phyloP scores from a whole-genome alignment of 2,888 invertebrate species.

The Hydrotaea cyrtoneurina region DNA sequence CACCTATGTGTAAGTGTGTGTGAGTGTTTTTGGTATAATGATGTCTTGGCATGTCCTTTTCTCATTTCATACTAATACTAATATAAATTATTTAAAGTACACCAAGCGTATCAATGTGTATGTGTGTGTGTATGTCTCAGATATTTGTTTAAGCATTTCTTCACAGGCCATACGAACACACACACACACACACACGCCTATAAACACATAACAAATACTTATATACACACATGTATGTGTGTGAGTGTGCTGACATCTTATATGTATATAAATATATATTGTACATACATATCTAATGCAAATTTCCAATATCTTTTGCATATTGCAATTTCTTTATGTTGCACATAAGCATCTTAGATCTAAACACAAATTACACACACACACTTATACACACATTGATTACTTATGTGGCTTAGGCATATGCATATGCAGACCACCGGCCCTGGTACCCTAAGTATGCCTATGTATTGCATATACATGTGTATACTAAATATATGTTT shows the following conservation, averaged over 20 bases:
- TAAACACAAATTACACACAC: neutral
- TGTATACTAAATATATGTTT: neutral
- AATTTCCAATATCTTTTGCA: conserved; percentile 47
- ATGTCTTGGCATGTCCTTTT: neutral
- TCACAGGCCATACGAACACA: no score
- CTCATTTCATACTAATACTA: neutral
- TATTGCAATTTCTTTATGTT: conserved; percentile 58
- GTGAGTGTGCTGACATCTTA: no score
- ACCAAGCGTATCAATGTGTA: neutral
- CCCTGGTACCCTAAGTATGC: no score
- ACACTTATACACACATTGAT: neutral
- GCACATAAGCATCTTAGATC: conserved; percentile 24
- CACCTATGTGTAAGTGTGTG: neutral
- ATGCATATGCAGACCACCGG: neutral
- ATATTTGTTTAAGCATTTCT: no score
- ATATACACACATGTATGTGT: neutral
- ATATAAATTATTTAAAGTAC: neutral
- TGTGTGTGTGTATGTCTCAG: neutral
- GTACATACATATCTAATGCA: conserved; percentile 19
- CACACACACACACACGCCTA: neutral
- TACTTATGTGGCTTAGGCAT: neutral
- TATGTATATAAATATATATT: no score
- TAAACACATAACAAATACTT: neutral
- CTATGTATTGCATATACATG: conserved; percentile 2
- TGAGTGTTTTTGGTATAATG: neutral